Evolutionary conservation across 1,140 invertebrate species (phyloP).

Genomic region (Atta cephalotes): DNA sequence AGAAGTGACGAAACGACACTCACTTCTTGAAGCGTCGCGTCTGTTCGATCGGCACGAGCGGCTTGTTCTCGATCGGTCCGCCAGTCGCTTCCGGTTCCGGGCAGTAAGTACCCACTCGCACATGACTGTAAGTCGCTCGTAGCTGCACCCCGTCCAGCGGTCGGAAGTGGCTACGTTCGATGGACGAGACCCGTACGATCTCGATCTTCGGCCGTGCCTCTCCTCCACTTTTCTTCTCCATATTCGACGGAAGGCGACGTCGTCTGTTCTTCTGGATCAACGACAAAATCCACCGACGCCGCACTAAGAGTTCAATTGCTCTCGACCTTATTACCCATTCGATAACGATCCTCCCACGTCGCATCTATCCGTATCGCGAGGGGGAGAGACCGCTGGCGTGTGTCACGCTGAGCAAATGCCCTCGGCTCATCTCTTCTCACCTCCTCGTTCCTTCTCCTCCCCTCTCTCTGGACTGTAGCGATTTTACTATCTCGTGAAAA

Average conservation of each 20-base stretch:
- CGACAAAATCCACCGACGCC: constrained; percentile 38
- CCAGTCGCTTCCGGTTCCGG: constrained; percentile 78
- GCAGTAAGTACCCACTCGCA: constrained; percentile 83
- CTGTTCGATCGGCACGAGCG: constrained; percentile 76
- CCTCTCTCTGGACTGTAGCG: background rate
- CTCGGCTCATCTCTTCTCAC: constrained; percentile 25
- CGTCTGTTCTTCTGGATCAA: background rate
- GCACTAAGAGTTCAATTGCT: constrained; percentile 36
- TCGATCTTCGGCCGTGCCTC: constrained; percentile 83
- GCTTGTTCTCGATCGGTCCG: constrained; percentile 77
- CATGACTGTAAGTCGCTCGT: constrained; percentile 82
- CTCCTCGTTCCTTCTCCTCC: background rate
- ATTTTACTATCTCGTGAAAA: constrained; percentile 16
- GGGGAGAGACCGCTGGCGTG: background rate
- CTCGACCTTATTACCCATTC: constrained; percentile 1
- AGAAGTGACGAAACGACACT: constrained; percentile 49
- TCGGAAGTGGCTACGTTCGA: constrained; percentile 82
- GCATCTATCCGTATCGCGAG: constrained; percentile 7
- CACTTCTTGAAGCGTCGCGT: constrained; percentile 83
- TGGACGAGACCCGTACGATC: constrained; percentile 83
- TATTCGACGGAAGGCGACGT: background rate
- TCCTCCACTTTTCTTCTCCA: constrained; percentile 66
- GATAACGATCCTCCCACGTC: background rate
- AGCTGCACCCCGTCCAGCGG: constrained; percentile 83
- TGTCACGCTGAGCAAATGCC: constrained; percentile 25